Percentiles rank a stretch among this genome's conserved stretches.
Evolutionary conservation across 2,113 vertebrate genomes (phyloP).

Genomic region (Elgaria multicarinata): DNA sequence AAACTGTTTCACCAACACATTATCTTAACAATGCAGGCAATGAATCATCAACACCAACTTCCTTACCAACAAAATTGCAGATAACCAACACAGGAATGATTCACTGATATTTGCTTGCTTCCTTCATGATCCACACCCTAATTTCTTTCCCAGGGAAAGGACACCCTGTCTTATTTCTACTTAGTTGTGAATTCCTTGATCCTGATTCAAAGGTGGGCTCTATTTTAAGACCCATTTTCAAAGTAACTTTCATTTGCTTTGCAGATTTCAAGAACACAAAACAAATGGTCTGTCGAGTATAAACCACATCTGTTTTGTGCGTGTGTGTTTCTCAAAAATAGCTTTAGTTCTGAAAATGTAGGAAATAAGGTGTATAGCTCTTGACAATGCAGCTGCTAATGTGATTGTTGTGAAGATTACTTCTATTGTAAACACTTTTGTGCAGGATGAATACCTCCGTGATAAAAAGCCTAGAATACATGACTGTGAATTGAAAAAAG

Average conservation of each 20-base stretch:
- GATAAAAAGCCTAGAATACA: conserved; percentile 20
- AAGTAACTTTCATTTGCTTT: conserved; percentile 68
- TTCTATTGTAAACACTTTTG: conserved; percentile 21
- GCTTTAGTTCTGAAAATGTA: conserved; percentile 51
- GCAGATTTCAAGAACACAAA: conserved; percentile 60
- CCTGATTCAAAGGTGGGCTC: conserved; percentile 48
- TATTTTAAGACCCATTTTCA: conserved; percentile 19
- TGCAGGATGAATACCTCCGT: conserved; percentile 39
- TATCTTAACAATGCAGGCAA: conserved; percentile 1
- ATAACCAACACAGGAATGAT: conserved; percentile 36
- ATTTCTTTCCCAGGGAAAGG: conserved; percentile 52
- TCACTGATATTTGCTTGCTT: conserved; percentile 55
- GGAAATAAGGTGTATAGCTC: conserved; percentile 47
- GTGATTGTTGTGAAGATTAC: conserved; percentile 21
- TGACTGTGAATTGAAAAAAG: conserved; percentile 18
- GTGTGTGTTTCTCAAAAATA: conserved; percentile 2
- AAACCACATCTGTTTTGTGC: conserved; percentile 5
- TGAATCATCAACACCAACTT: not conserved
- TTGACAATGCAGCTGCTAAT: conserved; percentile 46
- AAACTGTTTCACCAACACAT: not conserved
- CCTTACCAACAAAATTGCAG: not conserved
- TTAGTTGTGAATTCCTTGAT: conserved; percentile 23
- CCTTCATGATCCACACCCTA: not conserved
- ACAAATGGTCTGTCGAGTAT: conserved; percentile 66
- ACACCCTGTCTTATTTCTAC: conserved; percentile 50